These are phyloP conservation scores for Pantherophis alleghaniensis DNA, from an alignment of 2,797 vertebrate species.

Conservation along the genomic window DNA sequence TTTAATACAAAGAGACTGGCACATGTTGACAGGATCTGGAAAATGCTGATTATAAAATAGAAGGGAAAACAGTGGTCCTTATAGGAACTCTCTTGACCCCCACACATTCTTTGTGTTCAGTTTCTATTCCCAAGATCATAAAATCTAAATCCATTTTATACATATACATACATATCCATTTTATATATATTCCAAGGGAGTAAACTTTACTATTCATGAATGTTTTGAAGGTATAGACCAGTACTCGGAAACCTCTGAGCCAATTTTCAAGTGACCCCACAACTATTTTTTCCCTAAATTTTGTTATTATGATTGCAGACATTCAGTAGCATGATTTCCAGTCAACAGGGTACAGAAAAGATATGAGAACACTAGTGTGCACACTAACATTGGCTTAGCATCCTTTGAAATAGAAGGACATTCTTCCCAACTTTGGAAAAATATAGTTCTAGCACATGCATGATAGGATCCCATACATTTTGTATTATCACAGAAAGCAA, in stretches of 20 bases:
- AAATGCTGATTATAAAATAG: background rate
- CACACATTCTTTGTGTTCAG: background rate
- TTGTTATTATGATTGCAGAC: background rate
- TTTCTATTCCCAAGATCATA: background rate
- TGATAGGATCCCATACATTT: background rate
- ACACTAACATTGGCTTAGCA: background rate
- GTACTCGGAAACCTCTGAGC: background rate
- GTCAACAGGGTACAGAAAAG: background rate
- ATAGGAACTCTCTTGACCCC: background rate
- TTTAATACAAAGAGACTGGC: background rate
- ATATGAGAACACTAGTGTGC: background rate
- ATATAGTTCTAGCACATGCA: background rate
- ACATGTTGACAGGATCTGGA: background rate
- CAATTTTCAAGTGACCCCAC: background rate
- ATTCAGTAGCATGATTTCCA: background rate
- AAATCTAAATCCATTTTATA: background rate
- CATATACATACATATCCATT: background rate
- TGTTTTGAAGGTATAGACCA: background rate
- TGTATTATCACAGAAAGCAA: background rate
- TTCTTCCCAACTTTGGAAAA: background rate
- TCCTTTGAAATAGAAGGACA: background rate
- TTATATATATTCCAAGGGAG: background rate
- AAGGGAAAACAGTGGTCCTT: background rate
- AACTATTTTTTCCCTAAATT: background rate
- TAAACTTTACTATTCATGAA: background rate